Conservation (phyloP, 2,888 invertebrate species). For the Trisateles emortualis region DNA sequence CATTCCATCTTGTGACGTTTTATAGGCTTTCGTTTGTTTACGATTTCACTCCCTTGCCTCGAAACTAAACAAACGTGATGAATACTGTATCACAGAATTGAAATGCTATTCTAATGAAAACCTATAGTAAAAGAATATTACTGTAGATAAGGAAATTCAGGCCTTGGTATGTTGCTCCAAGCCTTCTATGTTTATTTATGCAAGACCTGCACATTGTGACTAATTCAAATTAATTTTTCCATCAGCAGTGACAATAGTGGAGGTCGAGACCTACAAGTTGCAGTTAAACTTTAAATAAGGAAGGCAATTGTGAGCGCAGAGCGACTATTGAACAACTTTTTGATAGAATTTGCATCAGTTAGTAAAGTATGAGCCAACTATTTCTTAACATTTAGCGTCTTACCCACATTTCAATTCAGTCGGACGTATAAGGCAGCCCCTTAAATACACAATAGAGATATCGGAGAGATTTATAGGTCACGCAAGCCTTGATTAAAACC, state of each 20-base stretch:
- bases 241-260: slow-evolving; percentile 12
- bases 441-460: slow-evolving; percentile 63
- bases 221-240: too few relatives aligned
- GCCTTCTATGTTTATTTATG: too few relatives aligned
- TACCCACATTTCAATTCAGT: slow-evolving; percentile 24
- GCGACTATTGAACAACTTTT: slow-evolving; percentile 47
- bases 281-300: slow-evolving; percentile 62
- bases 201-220: too few relatives aligned
- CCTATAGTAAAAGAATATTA: too few relatives aligned
- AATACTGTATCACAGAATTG: too few relatives aligned
- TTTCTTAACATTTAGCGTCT: slow-evolving; percentile 28
- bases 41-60: too few relatives aligned
- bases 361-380: slow-evolving; percentile 26
- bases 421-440: slow-evolving; percentile 38
- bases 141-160: too few relatives aligned
- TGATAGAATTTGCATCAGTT: slow-evolving; percentile 18
- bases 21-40: too few relatives aligned
- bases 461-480: slow-evolving; percentile 70
- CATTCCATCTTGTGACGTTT: too few relatives aligned
- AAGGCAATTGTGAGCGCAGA: slow-evolving; percentile 48
- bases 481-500: slow-evolving; percentile 70
- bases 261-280: slow-evolving; percentile 49
- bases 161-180: too few relatives aligned
- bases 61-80: too few relatives aligned
- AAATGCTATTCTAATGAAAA: too few relatives aligned